Conservation (phyloP, 2,797 vertebrate genomes). For the Microctenopoma lineatum region DNA sequence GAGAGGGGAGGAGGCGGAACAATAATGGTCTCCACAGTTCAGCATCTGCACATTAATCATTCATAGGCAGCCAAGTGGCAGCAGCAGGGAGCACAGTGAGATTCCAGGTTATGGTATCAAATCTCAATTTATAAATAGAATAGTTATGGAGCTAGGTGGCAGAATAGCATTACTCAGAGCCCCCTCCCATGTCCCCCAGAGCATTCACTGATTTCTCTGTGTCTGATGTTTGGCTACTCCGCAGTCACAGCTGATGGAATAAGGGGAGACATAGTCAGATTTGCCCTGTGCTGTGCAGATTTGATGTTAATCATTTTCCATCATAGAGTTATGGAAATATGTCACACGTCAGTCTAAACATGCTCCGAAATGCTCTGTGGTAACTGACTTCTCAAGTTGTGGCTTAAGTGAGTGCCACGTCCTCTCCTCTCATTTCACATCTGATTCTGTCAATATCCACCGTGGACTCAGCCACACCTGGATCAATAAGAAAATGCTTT, state of each 20-base stretch:
- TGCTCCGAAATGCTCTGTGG: not conserved
- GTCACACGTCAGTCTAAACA: not conserved
- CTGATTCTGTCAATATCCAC: constrained; percentile 24
- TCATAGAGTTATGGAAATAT: not conserved
- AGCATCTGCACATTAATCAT: constrained; percentile 87
- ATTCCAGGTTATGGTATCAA: constrained; percentile 85
- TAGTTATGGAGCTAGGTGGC: constrained; percentile 67
- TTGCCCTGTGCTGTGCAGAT: not conserved
- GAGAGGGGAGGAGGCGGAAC: constrained; percentile 42
- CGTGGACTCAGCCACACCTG: constrained; percentile 7
- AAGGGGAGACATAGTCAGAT: not conserved
- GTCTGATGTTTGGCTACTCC: constrained; percentile 18
- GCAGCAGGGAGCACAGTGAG: constrained; percentile 77
- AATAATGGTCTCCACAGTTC: constrained; percentile 82
- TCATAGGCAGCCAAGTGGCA: constrained; percentile 82
- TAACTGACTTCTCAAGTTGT: constrained; percentile 13
- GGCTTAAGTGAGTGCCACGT: constrained; percentile 22
- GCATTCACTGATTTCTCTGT: constrained; percentile 35
- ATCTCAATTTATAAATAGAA: constrained; percentile 86
- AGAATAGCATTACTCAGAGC: constrained; percentile 68
- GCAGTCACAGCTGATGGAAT: constrained; percentile 9
- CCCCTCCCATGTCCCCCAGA: constrained; percentile 21
- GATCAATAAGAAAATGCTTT: constrained; percentile 65
- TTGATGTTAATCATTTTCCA: not conserved
- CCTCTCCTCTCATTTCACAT: constrained; percentile 23